These are phyloP conservation scores for Kryptolebias ocellatus DNA, from an alignment of 2,797 vertebrate species.

Conservation along the genomic window DNA sequence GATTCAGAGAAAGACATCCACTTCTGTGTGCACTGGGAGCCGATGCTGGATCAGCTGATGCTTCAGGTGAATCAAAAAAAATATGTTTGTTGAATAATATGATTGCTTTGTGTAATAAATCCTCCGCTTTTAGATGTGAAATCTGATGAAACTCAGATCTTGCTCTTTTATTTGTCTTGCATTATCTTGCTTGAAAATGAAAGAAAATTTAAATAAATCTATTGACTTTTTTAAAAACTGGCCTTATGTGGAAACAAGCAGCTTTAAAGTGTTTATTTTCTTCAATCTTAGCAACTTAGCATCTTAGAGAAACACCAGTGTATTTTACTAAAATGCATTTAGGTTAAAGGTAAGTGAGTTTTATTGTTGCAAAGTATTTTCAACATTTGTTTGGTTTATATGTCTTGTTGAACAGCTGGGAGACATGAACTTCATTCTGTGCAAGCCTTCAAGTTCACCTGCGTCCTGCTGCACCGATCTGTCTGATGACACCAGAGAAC, in stretches of 20 bases:
- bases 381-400: neutral
- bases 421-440: slow-evolving; percentile 42
- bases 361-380: neutral
- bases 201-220: no score
- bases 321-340: no score
- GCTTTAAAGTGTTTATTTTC: neutral
- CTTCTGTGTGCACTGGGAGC: slow-evolving; percentile 81
- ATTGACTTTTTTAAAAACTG: neutral
- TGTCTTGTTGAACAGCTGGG: slow-evolving; percentile 37
- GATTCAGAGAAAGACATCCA: fast-evolving
- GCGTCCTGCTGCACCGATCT: slow-evolving; percentile 72
- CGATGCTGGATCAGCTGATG: slow-evolving; percentile 72
- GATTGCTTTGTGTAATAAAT: no score
- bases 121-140: neutral
- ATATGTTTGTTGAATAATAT: neutral
- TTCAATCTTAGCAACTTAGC: no score
- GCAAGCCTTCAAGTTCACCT: slow-evolving; percentile 46
- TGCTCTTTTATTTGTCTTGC: no score
- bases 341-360: neutral
- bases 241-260: no score
- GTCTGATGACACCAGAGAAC: fast-evolving
- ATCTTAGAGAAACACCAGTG: no score
- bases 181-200: slow-evolving; percentile 1
- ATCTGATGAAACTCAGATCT: no score
- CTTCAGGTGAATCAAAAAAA: slow-evolving; percentile 54